Evolutionary conservation across 2,113 vertebrate genomes (phyloP).

Genomic region (Labeo rohita): DNA sequence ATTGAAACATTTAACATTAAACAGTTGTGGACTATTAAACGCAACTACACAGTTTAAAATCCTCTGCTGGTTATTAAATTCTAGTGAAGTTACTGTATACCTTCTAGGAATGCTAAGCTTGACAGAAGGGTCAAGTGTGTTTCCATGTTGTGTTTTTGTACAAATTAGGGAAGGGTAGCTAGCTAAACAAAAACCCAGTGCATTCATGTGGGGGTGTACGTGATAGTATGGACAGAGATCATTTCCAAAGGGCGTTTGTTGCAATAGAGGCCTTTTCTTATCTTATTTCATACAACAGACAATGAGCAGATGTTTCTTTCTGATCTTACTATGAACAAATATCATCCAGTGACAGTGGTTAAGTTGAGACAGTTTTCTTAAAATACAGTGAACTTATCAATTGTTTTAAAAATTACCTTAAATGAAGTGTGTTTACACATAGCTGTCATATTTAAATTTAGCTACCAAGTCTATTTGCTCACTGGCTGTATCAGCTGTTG

Average conservation of each 20-base stretch:
- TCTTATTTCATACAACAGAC: conserved; percentile 28
- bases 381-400: not conserved
- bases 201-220: not conserved
- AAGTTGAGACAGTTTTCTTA: not conserved
- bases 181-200: not conserved
- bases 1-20: not conserved
- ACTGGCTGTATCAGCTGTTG: not conserved
- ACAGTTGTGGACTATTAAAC: not conserved
- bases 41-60: not conserved
- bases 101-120: not conserved
- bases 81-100: not conserved
- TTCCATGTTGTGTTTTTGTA: conserved; percentile 10
- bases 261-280: not conserved
- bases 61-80: not conserved
- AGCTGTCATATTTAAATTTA: not conserved
- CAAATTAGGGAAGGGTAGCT: not conserved
- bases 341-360: not conserved
- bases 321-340: not conserved
- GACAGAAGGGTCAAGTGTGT: conserved; percentile 18
- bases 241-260: not conserved
- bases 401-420: not conserved
- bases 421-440: not conserved
- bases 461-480: not conserved
- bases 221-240: conserved; percentile 11
- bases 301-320: conserved; percentile 31